Evolutionary conservation across 2,888 invertebrate species (phyloP), one percentile per base, ranked within the genome.

Genomic region (Drosophila histrio): DNA sequence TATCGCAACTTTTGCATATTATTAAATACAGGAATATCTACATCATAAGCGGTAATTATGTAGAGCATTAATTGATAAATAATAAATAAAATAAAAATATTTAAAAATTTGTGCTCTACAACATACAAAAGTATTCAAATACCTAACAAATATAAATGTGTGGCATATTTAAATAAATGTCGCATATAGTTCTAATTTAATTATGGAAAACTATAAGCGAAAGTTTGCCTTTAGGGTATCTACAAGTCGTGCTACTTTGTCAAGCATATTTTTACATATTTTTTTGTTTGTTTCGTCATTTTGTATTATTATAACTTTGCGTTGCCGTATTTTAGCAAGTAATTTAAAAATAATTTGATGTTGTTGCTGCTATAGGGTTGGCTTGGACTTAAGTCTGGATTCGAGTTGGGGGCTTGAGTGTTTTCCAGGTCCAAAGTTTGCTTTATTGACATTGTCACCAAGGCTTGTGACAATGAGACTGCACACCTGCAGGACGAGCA

Each of bases 391-490:
- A n/a, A 2, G 11, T 8, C 11, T n/a, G 38, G n/a, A 15, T 8
- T 30, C 11, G 30, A 3, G 11, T 5, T 28, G 56, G 24, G 68
- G 52, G 24, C 26, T 62, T 39, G 41, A 54, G 52, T 52, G 50
- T 30, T 53, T 62, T 47, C 11, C 34, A 17, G 62, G 38, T 77
- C 60, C 56, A 71, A 84, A 87, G 87, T 84, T 80, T 80, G 87
- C 85, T 80, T 80, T 87, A 80, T 80, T 80, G 85, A 87, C 87
- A 80, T 87, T 87, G 85, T 84, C 80, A 78, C 75, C 79, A 66
- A 61, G 59, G 59, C 77, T 54, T 56, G 79, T 44, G 79, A 79
- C 79, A 79, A 75, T 79, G 73, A 67, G 62, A 11, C 39, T 24
- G 58, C 44, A 68, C 84, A 79, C 79, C 79, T 79, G 79, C 53